Conservation (phyloP, 2,113 vertebrate species). For the Aptenodytes forsteri region DNA sequence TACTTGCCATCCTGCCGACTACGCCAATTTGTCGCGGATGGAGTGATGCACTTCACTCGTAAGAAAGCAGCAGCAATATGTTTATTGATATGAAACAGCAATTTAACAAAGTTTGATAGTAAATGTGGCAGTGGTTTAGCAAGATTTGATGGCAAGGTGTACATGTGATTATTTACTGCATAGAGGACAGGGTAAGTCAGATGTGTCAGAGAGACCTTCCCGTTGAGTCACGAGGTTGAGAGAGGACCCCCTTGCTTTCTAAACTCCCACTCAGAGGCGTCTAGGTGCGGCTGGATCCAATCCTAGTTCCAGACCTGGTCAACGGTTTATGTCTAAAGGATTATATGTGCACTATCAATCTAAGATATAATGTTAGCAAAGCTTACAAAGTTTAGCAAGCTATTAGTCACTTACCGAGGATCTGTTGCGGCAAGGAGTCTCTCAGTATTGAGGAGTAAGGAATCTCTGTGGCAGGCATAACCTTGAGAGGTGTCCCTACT, state of each 20-base stretch:
- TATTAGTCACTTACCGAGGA: not conserved
- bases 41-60: not conserved
- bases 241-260: not conserved
- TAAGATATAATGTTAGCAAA: not conserved
- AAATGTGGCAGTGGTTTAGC: not conserved
- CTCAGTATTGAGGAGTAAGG: not conserved
- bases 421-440: not conserved
- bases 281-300: not conserved
- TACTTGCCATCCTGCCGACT: not conserved
- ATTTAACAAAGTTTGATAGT: not conserved
- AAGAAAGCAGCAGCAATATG: not conserved
- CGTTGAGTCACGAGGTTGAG: not conserved
- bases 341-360: not conserved
- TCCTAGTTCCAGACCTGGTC: not conserved
- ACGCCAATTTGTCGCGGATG: not conserved
- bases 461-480: not conserved
- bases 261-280: not conserved
- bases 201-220: not conserved
- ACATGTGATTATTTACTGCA: not conserved
- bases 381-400: not conserved
- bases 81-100: not conserved
- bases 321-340: not conserved
- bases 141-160: not conserved
- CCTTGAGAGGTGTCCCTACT: not conserved
- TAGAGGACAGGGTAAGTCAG: not conserved